Evolutionary conservation across 2,113 vertebrate genomes (phyloP), one percentile per base, ranked within the genome.

Genomic region (Hemibagrus wyckioides): DNA sequence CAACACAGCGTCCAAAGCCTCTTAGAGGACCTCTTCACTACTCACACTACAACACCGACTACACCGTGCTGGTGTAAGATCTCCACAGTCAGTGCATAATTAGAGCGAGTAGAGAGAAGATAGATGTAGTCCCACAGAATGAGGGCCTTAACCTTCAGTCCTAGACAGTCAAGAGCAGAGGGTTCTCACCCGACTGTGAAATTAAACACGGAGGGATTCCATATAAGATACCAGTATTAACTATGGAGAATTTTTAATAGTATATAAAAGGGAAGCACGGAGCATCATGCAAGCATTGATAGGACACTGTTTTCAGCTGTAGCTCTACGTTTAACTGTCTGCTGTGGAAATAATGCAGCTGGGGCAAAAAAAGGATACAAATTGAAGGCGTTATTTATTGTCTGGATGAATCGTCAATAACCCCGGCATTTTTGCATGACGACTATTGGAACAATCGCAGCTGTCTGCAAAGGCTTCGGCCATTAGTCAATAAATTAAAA

Each of bases 401-500:
- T 93, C 93, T 91, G 92, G 93, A 92, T 93, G 93, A 94, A 94
- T 95, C 93, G 93, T 93, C 94, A 94, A 92, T 92, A 94, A 93
- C 90, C 91, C n/a, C 92, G 89, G 92, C 93, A 61, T 88, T 93
- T 88, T 93, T 93, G 94, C 92, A 92, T 91, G 90, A 93, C 90
- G 93, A 94, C 93, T 93, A 91, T 93, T 94, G 92, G 93, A 94
- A 95, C 95, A 93, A 95, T 94, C 93, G 93, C 93, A 94, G 93
- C 94, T 94, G 94, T 94, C 94, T 95, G 94, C 93, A 89, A 93
- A 94, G 93, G 94, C 95, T 92, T 91, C 90, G 92, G 94, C 94
- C 95, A 95, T 95, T 95, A 95, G 94, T 96, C 95, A 96, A 95
- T 96, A 95, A 94, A 96, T 96, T 96, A 96, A 95, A 96, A 95